phyloP scores from a whole-genome alignment of 2,797 vertebrate genomes.

The Adrianichthys oophorus region DNA sequence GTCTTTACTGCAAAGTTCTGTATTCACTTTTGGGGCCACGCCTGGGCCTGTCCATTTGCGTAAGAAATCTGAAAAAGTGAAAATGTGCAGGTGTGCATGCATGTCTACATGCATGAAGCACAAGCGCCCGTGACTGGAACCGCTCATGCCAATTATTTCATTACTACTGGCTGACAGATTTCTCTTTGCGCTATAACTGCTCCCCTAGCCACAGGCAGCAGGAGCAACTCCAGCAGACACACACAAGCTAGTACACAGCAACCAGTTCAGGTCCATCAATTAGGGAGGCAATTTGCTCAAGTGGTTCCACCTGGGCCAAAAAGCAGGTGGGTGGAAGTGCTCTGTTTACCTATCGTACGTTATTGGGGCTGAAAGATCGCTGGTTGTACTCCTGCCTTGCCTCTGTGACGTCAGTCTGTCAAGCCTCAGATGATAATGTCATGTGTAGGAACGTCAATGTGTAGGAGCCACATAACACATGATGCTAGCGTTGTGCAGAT shows the following conservation, averaged over 20 bases:
- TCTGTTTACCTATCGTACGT: conserved; percentile 70
- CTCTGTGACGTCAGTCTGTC: conserved; percentile 22
- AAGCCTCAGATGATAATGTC: conserved; percentile 33
- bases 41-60: background rate
- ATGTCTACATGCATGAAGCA: conserved; percentile 1
- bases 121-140: conserved; percentile 37
- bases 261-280: conserved; percentile 79
- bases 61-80: background rate
- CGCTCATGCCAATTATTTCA: conserved; percentile 74
- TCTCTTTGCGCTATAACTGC: conserved; percentile 58
- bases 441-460: conserved; percentile 34
- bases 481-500: conserved; percentile 24
- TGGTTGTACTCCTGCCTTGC: conserved; percentile 26
- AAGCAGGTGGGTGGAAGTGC: conserved; percentile 66
- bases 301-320: conserved; percentile 70
- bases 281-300: conserved; percentile 77
- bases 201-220: conserved; percentile 45
- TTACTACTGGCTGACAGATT: conserved; percentile 71
- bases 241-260: conserved; percentile 27
- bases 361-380: conserved; percentile 58
- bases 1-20: conserved; percentile 42
- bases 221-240: conserved; percentile 32
- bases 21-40: conserved; percentile 28
- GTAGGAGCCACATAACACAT: conserved; percentile 40
- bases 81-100: background rate